Evolutionary conservation across 2,797 vertebrate species (phyloP).

Genomic region (Gobionotothen gibberifrons): DNA sequence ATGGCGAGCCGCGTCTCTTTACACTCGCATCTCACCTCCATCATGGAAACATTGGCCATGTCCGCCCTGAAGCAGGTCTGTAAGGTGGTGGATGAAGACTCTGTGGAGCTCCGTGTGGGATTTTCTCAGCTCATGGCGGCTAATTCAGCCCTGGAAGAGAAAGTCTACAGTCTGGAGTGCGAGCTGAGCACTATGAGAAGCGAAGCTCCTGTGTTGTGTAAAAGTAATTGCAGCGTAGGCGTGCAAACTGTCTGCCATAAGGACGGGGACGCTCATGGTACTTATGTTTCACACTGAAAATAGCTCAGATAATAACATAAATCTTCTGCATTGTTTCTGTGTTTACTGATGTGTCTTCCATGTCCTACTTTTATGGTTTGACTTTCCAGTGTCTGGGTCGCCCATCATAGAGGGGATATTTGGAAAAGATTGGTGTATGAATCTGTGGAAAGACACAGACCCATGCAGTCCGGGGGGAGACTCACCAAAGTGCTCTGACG

Average conservation of each 20-base stretch:
- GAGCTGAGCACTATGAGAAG: conserved; percentile 59
- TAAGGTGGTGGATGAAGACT: conserved; percentile 79
- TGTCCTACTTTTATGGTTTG: neutral
- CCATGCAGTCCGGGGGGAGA: conserved; percentile 46
- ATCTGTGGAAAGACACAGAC: conserved; percentile 78
- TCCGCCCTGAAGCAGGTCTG: conserved; percentile 74
- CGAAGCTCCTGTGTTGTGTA: conserved; percentile 41
- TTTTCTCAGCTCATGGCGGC: conserved; percentile 66
- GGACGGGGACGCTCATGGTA: conserved; percentile 48
- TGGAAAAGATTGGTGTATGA: conserved; percentile 82
- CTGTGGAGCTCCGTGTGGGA: conserved; percentile 69
- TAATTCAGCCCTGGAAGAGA: conserved; percentile 71
- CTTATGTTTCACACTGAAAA: neutral
- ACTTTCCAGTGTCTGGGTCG: conserved; percentile 41
- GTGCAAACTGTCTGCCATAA: conserved; percentile 62
- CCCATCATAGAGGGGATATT: conserved; percentile 79
- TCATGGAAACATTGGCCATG: conserved; percentile 78
- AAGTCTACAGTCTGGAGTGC: conserved; percentile 68
- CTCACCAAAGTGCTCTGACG: conserved; percentile 49
- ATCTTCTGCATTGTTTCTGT: neutral
- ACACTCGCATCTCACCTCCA: conserved; percentile 75
- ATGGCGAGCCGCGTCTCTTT: conserved; percentile 66
- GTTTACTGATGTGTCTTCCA: neutral
- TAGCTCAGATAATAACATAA: neutral
- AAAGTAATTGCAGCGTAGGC: conserved; percentile 65